These are phyloP conservation scores for Andrena haemorrhoa DNA, from an alignment of 2,888 invertebrate species.

Conservation along the genomic window DNA sequence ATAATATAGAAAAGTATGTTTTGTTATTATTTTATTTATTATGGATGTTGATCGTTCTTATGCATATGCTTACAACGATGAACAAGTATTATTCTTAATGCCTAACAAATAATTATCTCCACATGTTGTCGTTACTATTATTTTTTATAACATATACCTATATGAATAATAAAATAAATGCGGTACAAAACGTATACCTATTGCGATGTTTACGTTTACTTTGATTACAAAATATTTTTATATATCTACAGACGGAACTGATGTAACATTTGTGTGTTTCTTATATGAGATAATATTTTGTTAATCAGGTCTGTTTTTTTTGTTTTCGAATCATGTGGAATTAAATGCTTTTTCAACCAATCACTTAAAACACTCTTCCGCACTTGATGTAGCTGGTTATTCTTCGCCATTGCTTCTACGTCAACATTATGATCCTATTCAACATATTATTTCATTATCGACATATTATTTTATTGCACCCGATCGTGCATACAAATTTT, in stretches of 20 bases:
- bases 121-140: constrained; percentile 19
- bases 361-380: constrained; percentile 28
- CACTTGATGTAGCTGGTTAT: constrained; percentile 34
- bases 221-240: neutral
- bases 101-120: constrained; percentile 7
- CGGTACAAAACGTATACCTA: neutral
- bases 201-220: constrained; percentile 4
- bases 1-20: constrained; percentile 28
- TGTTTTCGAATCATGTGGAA: constrained; percentile 26
- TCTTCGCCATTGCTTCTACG: constrained; percentile 49
- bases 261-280: constrained; percentile 35
- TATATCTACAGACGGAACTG: constrained; percentile 34
- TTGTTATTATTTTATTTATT: constrained; percentile 26
- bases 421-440: constrained; percentile 27
- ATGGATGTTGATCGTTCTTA: constrained; percentile 10
- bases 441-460: constrained; percentile 7
- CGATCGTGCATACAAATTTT: neutral
- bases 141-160: neutral
- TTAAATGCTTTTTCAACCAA: constrained; percentile 49
- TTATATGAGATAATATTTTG: constrained; percentile 45
- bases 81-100: constrained; percentile 16
- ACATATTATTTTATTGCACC: neutral
- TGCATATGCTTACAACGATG: neutral
- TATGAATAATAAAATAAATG: neutral
- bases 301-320: constrained; percentile 50